These are phyloP conservation scores for Melieria picta DNA, from an alignment of 2,888 invertebrate species.

Conservation along the genomic window DNA sequence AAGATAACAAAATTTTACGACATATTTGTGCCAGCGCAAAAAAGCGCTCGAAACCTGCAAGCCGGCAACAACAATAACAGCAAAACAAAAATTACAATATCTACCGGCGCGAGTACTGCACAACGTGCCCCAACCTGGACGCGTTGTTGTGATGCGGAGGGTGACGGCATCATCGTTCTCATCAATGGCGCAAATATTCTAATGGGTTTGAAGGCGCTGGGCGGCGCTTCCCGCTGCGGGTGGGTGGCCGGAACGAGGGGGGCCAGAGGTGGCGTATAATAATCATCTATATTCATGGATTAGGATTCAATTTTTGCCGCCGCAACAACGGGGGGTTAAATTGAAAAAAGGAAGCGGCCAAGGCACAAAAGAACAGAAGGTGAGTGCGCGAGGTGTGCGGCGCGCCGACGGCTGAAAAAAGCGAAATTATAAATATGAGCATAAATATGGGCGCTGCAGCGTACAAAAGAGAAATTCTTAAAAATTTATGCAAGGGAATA, in stretches of 20 bases:
- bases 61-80: not conserved
- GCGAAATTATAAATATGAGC: constrained; percentile 43
- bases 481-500: constrained; percentile 61
- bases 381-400: constrained; percentile 19
- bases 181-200: constrained; percentile 45
- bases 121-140: no score
- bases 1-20: constrained; percentile 61
- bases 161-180: constrained; percentile 4
- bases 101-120: no score
- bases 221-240: constrained; percentile 45
- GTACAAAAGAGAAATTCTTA: constrained; percentile 41
- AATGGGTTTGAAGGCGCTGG: constrained; percentile 50
- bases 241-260: not conserved
- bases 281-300: constrained; percentile 67
- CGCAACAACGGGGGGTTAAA: constrained; percentile 38
- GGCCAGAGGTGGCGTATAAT: constrained; percentile 56
- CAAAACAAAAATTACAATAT: not conserved
- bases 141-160: no score
- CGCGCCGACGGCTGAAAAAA: constrained; percentile 33
- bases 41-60: constrained; percentile 28
- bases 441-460: constrained; percentile 24
- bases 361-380: constrained; percentile 41
- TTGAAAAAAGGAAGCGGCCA: constrained; percentile 41
- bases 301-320: constrained; percentile 65
- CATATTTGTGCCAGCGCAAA: constrained; percentile 45